Percentiles rank a stretch among this genome's conserved stretches.
Evolutionary conservation across 2,797 vertebrate species (phyloP).

Genomic region (Micromesistius poutassou): DNA sequence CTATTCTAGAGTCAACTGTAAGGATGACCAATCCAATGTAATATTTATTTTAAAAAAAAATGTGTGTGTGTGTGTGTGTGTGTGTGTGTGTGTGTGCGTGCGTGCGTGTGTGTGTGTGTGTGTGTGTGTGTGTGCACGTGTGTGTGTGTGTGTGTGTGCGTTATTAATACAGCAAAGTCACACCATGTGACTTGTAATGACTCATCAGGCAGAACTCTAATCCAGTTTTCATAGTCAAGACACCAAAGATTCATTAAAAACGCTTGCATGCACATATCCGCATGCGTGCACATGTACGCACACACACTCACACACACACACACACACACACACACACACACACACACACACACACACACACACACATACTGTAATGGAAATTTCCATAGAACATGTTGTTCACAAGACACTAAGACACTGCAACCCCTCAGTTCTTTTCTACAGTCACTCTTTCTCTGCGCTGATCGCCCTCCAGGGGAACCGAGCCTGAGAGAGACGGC

Average conservation of each 20-base stretch:
- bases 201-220: conserved; percentile 34
- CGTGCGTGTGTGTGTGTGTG: neutral
- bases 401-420: too few species aligned
- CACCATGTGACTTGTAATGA: conserved; percentile 33
- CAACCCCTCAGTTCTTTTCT: neutral
- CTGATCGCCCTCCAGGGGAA: too few species aligned
- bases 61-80: neutral
- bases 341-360: too few species aligned
- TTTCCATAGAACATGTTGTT: too few species aligned
- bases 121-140: neutral
- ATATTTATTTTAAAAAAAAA: too few species aligned
- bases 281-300: neutral
- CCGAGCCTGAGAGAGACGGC: too few species aligned
- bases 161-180: neutral
- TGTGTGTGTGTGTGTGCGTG: conserved; percentile 1
- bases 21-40: too few species aligned
- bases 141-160: neutral
- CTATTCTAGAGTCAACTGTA: neutral
- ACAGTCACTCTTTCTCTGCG: too few species aligned
- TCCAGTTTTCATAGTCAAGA: conserved; percentile 31
- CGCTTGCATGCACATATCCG: neutral
- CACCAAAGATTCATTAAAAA: conserved; percentile 23
- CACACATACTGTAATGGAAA: too few species aligned
- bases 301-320: neutral
- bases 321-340: too few species aligned